Base-by-base conservation (phyloP, 2,888 invertebrate genomes). In the Notodonta ziczac region DNA sequence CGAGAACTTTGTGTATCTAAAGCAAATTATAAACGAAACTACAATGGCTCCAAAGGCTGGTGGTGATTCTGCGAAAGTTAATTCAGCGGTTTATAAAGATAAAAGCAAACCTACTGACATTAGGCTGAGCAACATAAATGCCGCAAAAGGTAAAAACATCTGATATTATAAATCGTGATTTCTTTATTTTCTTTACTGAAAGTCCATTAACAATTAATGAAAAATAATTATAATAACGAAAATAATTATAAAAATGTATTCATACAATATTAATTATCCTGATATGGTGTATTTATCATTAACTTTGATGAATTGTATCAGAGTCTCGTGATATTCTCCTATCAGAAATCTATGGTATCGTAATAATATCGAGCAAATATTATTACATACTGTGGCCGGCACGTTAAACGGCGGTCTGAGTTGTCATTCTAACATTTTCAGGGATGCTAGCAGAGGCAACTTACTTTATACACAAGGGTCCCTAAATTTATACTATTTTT, bases 81-180 rank as follows among this genome's bases (percentile, higher is more conserved):
- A 90, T 90, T 90, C 92, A 24, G 78, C 86, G 58, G 96, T 97
- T 59, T 98, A 97, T 84, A 97, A 97, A 91, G 97, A 98, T 91
- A 98, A 97, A 95, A 97, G 96, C 82, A 99, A 99, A 94, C 99
- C 99, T 54, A 95, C 96, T 52, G 98, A 99, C 94, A 98, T 99
- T 83, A 96, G 99, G 61, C 94, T 95, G 73, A 99, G 99, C 87
- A 99, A 99, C 88, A 99, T 99, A 81, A 97, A 97, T 91, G 99
- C 99, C 82, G 99, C 99, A 60, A 99, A 99, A 97, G 98, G 99
- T 98, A 95, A 62, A 69, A 77, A 82, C 85, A 83, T 81, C 84
- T 86, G 85, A 60, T 58, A 63, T 59, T 73, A 65, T n/a, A 50
- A 63, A 57, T 60, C 58, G 35, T 39, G 42, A 57, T 57, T 73